Evolutionary conservation across 2,113 vertebrate genomes (phyloP).

Genomic region (Petrocephalus microphthalmus): DNA sequence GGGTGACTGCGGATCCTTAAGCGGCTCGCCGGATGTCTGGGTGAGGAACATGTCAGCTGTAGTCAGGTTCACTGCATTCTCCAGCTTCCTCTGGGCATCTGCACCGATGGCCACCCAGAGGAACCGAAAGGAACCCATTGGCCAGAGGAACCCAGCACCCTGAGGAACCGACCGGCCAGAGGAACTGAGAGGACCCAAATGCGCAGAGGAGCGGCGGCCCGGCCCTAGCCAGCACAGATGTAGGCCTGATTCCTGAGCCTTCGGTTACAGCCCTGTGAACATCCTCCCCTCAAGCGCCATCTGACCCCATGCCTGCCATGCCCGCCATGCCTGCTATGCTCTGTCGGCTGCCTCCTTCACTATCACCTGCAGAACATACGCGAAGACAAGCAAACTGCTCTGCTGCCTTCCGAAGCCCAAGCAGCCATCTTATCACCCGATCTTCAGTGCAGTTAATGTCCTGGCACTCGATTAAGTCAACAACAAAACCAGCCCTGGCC

Average conservation of each 20-base stretch:
- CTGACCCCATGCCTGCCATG: slow-evolving; percentile 33
- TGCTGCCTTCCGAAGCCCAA: not conserved
- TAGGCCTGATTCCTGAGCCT: not conserved
- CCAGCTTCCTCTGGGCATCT: not conserved
- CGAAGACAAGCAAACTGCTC: not conserved
- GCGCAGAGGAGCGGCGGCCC: not conserved
- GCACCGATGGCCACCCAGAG: not conserved
- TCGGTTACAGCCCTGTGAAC: not conserved
- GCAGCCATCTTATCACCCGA: not conserved
- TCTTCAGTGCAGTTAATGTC: not conserved
- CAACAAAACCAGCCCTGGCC: not conserved
- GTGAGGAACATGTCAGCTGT: not conserved
- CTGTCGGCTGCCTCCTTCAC: not conserved
- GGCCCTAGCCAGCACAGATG: slow-evolving; percentile 28
- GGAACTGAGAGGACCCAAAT: not conserved
- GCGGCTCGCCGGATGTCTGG: not conserved
- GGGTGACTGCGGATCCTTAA: not conserved
- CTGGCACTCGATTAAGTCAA: not conserved
- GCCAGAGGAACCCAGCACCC: not conserved
- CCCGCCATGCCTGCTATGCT: not conserved
- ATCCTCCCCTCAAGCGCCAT: not conserved
- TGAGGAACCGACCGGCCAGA: not conserved
- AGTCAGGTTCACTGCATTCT: not conserved
- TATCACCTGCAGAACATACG: not conserved
- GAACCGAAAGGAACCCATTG: too few species aligned